Conservation (phyloP, 2,888 invertebrate species). For the Tipula confusa region DNA sequence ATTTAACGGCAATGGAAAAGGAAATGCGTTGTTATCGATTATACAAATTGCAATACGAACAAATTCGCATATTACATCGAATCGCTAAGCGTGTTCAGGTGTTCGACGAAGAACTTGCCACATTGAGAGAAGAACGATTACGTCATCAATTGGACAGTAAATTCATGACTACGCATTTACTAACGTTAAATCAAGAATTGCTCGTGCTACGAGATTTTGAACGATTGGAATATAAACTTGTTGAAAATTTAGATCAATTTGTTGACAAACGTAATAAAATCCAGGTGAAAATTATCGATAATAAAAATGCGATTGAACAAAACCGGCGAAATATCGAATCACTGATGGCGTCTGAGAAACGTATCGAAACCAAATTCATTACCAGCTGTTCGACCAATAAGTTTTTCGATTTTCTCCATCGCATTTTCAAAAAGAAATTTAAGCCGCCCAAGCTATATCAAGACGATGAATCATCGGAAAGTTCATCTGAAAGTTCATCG, state of each 20-base stretch:
- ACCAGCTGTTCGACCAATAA: slow-evolving; percentile 63
- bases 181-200: slow-evolving; percentile 69
- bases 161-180: slow-evolving; percentile 60
- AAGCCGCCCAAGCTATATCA: slow-evolving; percentile 60
- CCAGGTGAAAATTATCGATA: slow-evolving; percentile 52
- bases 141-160: slow-evolving; percentile 56
- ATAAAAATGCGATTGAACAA: slow-evolving; percentile 54
- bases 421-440: slow-evolving; percentile 80
- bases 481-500: slow-evolving; percentile 47
- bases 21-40: slow-evolving; percentile 42
- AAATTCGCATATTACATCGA: slow-evolving; percentile 59
- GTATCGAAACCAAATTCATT: slow-evolving; percentile 56
- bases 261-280: slow-evolving; percentile 54
- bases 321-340: slow-evolving; percentile 50
- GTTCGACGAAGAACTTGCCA: slow-evolving; percentile 62
- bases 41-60: slow-evolving; percentile 57
- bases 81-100: slow-evolving; percentile 57
- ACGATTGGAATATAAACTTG: slow-evolving; percentile 60
- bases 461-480: slow-evolving; percentile 46
- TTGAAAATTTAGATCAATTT: slow-evolving; percentile 57
- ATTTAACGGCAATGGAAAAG: slow-evolving; percentile 37
- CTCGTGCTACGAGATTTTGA: slow-evolving; percentile 70
- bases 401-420: slow-evolving; percentile 70
- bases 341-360: slow-evolving; percentile 51
- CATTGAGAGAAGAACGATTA: slow-evolving; percentile 56